phyloP scores from a whole-genome alignment of 2,888 invertebrate species.

The Autographa gamma region DNA sequence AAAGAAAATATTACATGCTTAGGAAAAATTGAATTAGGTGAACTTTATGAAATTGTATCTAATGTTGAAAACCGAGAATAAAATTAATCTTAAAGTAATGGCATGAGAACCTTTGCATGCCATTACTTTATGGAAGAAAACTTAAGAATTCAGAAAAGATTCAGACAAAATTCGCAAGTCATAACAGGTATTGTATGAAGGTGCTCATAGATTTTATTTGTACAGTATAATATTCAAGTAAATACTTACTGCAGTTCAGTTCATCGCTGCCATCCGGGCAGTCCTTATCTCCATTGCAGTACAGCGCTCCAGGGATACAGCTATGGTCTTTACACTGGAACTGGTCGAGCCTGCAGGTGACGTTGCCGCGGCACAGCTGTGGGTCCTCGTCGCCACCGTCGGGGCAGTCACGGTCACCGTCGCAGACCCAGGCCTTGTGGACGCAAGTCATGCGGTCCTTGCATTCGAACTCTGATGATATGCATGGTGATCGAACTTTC shows the following conservation, averaged over 20 bases:
- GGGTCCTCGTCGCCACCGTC: constrained; percentile 94
- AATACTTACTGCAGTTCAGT: constrained; percentile 92
- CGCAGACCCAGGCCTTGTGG: constrained; percentile 94
- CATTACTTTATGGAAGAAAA: too few species aligned
- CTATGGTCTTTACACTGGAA: constrained; percentile 95
- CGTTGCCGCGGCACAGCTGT: constrained; percentile 90
- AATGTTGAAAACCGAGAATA: too few species aligned
- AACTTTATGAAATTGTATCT: too few species aligned
- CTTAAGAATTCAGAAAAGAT: too few species aligned
- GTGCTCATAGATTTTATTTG: background rate
- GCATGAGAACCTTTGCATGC: too few species aligned
- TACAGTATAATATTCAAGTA: background rate
- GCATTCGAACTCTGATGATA: constrained; percentile 93
- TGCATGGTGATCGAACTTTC: constrained; percentile 90
- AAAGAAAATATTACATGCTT: too few species aligned
- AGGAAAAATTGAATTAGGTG: too few species aligned
- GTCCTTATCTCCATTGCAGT: constrained; percentile 94
- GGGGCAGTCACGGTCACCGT: constrained; percentile 95
- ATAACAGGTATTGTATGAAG: too few species aligned
- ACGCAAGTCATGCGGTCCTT: constrained; percentile 94
- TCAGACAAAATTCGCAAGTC: too few species aligned
- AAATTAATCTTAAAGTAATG: too few species aligned
- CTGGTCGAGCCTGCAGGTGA: constrained; percentile 95
- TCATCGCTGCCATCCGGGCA: constrained; percentile 97
- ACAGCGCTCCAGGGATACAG: constrained; percentile 94